phyloP scores from a whole-genome alignment of 2,797 vertebrate genomes.

The Apodemus agrarius region DNA sequence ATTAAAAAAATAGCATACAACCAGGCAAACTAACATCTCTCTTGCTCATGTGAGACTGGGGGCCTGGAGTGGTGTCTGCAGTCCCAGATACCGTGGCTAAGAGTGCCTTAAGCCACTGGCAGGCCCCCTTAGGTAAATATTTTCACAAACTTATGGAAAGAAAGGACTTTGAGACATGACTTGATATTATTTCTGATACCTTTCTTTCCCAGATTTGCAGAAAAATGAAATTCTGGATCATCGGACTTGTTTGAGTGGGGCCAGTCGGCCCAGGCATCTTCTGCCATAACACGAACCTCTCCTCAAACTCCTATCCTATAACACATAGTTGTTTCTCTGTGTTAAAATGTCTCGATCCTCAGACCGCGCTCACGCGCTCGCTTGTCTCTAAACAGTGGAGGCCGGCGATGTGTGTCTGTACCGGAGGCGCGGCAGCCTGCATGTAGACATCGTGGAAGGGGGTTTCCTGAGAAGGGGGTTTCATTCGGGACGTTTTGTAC shows the following conservation, averaged over 20 bases:
- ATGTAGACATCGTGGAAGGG: slow-evolving; percentile 96
- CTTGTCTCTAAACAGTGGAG: background rate
- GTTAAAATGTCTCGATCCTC: slow-evolving; percentile 84
- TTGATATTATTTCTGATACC: slow-evolving; percentile 87
- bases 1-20: background rate
- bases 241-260: slow-evolving; percentile 95
- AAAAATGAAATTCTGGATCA: slow-evolving; percentile 97
- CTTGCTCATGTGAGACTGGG: background rate
- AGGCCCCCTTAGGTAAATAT: background rate
- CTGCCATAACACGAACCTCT: slow-evolving; percentile 96
- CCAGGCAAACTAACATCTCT: background rate
- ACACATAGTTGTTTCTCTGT: slow-evolving; percentile 89
- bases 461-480: slow-evolving; percentile 96
- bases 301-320: slow-evolving; percentile 94
- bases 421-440: slow-evolving; percentile 96
- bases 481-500: slow-evolving; percentile 92
- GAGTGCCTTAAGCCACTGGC: background rate
- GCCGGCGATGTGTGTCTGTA: slow-evolving; percentile 95
- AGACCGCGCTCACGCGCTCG: background rate
- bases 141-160: background rate
- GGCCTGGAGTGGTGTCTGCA: no score
- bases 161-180: background rate
- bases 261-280: slow-evolving; percentile 96
- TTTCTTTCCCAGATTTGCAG: slow-evolving; percentile 97
- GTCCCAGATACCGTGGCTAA: background rate